Base-by-base conservation (phyloP, 1,140 invertebrate species). In the Apis cerana region DNA sequence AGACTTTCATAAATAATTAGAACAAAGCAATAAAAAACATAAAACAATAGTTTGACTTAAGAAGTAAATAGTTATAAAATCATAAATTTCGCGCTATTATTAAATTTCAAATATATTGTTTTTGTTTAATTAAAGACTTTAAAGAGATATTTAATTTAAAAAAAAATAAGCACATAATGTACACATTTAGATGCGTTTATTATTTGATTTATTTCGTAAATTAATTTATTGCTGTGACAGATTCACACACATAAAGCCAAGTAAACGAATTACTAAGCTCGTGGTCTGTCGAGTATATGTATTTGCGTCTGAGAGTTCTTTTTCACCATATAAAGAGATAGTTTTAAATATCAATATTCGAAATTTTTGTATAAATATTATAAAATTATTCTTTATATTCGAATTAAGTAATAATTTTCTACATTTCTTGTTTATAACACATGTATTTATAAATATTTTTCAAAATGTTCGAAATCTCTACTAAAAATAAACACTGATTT, bases 401-500 rank as follows among this genome's bases (percentile, higher is more conserved):
- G 2, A 1, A 67, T 67, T 58, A 56, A 23, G 15, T 12, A 17
- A 3, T 27, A 21, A 64, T 33, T 69, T 13, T 52, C 33, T 70
- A 78, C 50, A 78, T 83, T 83, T 83, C 75, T 62, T 27, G 33
- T 21, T 0, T 54, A 48, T 52, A 48, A 64, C 48, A 19, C 59
- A 12, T 33, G 33, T 82, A 82, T 82, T 82, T 78, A 74, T 61
- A 75, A 75, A 27, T 79, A 64, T 80, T 85, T 76, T 33, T 59
- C 64, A 84, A 82, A 85, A 87, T 78, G 72, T 64, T 77, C 61
- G 27, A 8, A 62, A 48, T 27, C 74, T 43, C 62, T 67, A 81
- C 88, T 89, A 89, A 88, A 89, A 89, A 89, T 89, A 89, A 88
- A 89, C 81, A 83, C 86, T 83, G 88, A 89, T 88, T 89, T 89